A percentile compares a stretch with the other conserved stretches of the same genome.
Evolutionary conservation across 2,888 invertebrate genomes (phyloP).

Genomic region (Xestia sexstrigata): DNA sequence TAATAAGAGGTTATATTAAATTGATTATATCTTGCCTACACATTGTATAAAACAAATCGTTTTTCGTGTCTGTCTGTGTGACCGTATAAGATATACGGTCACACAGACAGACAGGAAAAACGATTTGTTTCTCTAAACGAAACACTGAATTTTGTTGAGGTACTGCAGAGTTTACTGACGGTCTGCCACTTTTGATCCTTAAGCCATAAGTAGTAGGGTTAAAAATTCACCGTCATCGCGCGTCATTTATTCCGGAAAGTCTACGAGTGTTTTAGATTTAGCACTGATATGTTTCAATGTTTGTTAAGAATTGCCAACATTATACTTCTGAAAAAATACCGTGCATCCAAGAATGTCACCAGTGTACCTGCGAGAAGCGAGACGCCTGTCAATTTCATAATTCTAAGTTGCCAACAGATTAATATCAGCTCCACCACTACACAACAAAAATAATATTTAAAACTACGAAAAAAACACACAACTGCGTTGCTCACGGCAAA

Average conservation of each 20-base stretch:
- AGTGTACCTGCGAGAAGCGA: background rate
- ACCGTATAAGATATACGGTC: too few relatives aligned
- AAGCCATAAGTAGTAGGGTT: too few relatives aligned
- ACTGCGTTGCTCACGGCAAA: conserved; percentile 54
- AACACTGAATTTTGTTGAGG: background rate
- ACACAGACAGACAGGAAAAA: too few relatives aligned
- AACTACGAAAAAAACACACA: conserved; percentile 39
- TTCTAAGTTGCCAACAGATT: background rate
- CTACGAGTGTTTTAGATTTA: background rate
- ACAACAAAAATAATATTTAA: background rate
- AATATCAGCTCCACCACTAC: background rate
- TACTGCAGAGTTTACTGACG: too few relatives aligned
- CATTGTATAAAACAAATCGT: background rate
- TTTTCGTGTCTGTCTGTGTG: background rate
- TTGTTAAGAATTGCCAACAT: background rate
- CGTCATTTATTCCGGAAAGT: too few relatives aligned
- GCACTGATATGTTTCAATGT: background rate
- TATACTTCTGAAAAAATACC: background rate
- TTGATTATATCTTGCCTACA: background rate
- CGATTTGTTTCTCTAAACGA: background rate
- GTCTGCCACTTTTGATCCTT: too few relatives aligned
- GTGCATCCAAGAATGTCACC: background rate
- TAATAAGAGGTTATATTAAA: background rate
- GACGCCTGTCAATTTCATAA: background rate
- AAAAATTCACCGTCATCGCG: too few relatives aligned